Percentiles rank a stretch among this genome's conserved stretches.
Conservation (phyloP, 2,797 vertebrate species). For the Natrix natrix region DNA sequence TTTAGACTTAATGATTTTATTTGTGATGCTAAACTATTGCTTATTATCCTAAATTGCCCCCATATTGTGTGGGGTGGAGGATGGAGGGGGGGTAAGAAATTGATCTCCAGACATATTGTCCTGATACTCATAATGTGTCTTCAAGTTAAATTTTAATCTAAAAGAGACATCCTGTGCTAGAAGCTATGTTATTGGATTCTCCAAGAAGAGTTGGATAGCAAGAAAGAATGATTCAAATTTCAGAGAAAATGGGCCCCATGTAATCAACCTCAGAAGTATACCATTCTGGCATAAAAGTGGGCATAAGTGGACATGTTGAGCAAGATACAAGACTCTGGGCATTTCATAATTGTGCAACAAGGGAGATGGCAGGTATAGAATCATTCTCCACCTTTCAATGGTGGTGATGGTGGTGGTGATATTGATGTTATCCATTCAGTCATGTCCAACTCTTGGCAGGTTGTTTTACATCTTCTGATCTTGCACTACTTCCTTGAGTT, state of each 20-base stretch:
- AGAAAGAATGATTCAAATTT: not conserved
- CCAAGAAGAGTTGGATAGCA: not conserved
- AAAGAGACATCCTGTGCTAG: not conserved
- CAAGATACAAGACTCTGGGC: not conserved
- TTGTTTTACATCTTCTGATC: not conserved
- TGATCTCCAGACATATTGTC: not conserved
- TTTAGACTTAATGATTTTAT: not conserved
- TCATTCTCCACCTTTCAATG: not conserved
- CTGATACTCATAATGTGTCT: not conserved
- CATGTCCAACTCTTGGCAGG: not conserved
- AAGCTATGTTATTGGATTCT: not conserved
- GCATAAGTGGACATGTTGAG: no score
- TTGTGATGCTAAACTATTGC: not conserved
- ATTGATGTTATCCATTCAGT: not conserved
- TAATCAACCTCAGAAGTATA: not conserved
- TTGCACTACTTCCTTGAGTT: not conserved
- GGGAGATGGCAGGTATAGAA: not conserved
- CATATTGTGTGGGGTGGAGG: not conserved
- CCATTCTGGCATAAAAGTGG: not conserved
- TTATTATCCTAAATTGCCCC: not conserved
- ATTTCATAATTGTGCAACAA: not conserved
- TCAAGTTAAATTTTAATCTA: not conserved
- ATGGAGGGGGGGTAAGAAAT: not conserved
- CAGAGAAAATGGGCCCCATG: not conserved
- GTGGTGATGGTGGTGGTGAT: not conserved